Conservation (phyloP, 2,888 invertebrate species). For the Acronicta psi region DNA sequence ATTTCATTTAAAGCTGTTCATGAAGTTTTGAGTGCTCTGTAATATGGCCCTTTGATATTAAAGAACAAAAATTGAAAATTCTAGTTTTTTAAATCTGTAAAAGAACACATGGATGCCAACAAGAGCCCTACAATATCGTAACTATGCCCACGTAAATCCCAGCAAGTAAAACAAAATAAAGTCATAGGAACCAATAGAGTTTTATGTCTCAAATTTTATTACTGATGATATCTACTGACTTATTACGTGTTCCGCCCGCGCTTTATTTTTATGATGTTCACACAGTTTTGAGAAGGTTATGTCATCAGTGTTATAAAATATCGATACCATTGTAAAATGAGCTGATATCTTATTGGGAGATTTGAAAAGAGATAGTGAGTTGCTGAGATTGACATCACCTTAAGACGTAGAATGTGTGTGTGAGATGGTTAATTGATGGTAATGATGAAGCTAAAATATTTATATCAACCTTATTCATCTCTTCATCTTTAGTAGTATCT, state of each 20-base stretch:
- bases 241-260: constrained; percentile 48
- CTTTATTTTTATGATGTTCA: constrained; percentile 48
- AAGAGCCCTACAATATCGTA: background rate
- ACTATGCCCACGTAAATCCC: constrained; percentile 19
- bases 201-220: constrained; percentile 56
- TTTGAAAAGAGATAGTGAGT: constrained; percentile 8
- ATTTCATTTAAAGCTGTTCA: too few species aligned
- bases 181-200: constrained; percentile 38
- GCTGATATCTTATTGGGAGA: constrained; percentile 31
- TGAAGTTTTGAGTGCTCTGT: too few species aligned
- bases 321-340: constrained; percentile 42
- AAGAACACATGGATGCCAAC: background rate
- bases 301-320: constrained; percentile 36
- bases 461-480: constrained; percentile 1
- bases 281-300: constrained; percentile 46
- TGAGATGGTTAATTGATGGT: too few species aligned
- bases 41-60: too few species aligned
- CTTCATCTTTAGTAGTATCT: constrained; percentile 6
- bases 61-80: too few species aligned
- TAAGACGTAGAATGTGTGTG: too few species aligned
- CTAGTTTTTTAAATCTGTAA: too few species aligned
- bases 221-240: constrained; percentile 52
- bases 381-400: too few species aligned
- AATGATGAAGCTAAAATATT: too few species aligned
- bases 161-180: constrained; percentile 39